phyloP scores from a whole-genome alignment of 2,113 vertebrate species.

The Crotalus tigris region DNA sequence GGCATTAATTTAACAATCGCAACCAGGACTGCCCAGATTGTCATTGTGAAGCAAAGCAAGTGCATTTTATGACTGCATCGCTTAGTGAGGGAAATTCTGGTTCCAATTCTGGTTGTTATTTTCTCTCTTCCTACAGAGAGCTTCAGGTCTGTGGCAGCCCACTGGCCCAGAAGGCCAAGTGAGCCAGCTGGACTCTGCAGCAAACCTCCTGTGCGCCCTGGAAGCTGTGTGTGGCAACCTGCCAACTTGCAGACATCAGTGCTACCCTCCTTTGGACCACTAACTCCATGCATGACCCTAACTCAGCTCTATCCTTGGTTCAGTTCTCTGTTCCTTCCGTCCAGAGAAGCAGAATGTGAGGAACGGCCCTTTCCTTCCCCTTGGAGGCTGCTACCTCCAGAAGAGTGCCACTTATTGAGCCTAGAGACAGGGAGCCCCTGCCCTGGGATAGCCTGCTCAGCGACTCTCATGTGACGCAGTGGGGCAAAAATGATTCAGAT shows the following conservation, averaged over 20 bases:
- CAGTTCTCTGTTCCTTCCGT: neutral
- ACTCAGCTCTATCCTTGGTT: neutral
- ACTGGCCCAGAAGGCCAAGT: neutral
- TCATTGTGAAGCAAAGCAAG: neutral
- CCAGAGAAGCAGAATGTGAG: neutral
- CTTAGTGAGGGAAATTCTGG: neutral
- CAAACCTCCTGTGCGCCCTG: neutral
- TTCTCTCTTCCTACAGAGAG: slow-evolving; percentile 60
- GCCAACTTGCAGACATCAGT: neutral
- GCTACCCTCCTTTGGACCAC: neutral
- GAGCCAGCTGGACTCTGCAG: neutral
- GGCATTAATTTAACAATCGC: neutral
- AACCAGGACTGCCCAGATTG: neutral
- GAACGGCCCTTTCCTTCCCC: neutral
- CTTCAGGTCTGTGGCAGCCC: slow-evolving; percentile 58
- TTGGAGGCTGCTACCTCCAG: neutral
- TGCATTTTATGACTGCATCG: neutral
- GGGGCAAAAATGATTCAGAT: neutral
- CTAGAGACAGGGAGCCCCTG: neutral
- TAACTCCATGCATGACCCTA: neutral
- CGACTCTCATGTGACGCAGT: neutral
- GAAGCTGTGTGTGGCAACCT: neutral
- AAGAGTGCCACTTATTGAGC: neutral
- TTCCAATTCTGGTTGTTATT: neutral
- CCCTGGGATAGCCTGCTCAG: neutral